Percentiles rank a stretch among this genome's conserved stretches.
phyloP scores from a whole-genome alignment of 53 echinoderm and acorn worm species.

The Paracentrotus lividus region DNA sequence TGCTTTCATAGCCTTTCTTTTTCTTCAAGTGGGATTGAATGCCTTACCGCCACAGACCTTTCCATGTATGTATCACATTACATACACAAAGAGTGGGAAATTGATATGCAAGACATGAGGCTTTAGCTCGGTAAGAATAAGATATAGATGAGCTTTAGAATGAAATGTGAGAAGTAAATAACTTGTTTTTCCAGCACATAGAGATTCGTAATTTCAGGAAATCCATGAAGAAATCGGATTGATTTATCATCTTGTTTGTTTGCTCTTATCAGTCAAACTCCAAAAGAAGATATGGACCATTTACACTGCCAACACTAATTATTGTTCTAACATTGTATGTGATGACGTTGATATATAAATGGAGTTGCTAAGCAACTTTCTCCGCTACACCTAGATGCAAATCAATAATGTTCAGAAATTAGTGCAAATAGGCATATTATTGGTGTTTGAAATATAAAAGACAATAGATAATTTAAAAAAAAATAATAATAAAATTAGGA shows the following conservation, averaged over 20 bases:
- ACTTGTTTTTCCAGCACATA: background rate
- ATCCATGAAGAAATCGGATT: background rate
- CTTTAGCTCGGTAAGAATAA: background rate
- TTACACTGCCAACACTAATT: no score
- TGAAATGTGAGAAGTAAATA: background rate
- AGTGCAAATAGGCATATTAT: no score
- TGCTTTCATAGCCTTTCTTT: no score
- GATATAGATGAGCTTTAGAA: background rate
- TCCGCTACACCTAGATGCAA: no score
- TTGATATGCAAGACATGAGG: background rate
- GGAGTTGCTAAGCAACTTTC: no score
- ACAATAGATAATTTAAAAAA: no score
- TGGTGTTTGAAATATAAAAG: no score
- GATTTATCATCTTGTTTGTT: background rate
- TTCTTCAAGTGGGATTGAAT: background rate
- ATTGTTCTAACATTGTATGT: no score
- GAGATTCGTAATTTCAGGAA: background rate
- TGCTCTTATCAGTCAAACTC: background rate
- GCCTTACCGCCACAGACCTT: background rate
- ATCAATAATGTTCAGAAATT: no score
- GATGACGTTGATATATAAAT: no score
- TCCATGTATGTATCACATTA: background rate
- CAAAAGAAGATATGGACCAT: background rate
- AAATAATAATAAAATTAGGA: no score
- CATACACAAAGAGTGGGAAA: background rate